Base-by-base conservation (phyloP, 2,888 invertebrate genomes). In the Rhorus exstirpatorius region DNA sequence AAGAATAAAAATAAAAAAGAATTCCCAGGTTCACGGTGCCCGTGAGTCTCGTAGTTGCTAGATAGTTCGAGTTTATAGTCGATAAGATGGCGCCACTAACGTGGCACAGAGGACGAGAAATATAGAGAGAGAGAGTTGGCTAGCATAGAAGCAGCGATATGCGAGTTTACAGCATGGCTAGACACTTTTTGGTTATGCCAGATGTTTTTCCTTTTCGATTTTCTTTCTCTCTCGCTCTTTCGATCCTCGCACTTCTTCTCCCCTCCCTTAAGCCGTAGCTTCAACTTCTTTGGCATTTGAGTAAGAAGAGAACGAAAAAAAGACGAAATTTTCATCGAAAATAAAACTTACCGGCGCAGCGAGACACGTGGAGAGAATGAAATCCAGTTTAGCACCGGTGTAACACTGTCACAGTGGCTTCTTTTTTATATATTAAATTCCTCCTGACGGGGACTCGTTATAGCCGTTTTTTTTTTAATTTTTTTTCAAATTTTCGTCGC, bases 281-380 rank as follows among this genome's bases (percentile, higher is more conserved):
- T 6, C 12, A 35, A n/a, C n/a, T 51, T n/a, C 53, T 10, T 3
- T 31, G 3, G 6, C 31, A 24, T 19, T 53, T 7, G 14, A 35
- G 7, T 8, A 10, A 4, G 10, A 38, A n/a, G 10, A 3, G 6
- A 55, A 35, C 6, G 14, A 68, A 53, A 46, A n/a, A 26, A 31
- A n/a, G 63, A 31, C 0, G 44, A 19, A 68, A 44, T 21, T 60
- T 65, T 21, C 14, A 26, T 10, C 17, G 2, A 41, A 41, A 53
- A 60, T 71, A 38, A 55, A 92, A n/a, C 92, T 92, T 91, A 92
- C 92, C 92, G 90, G 90, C 88, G 87, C 87, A 84, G 89, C 88
- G 82, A 90, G 87, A 83, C 88, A 88, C 84, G 87, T 89, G 79
- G 90, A 84, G 76, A 88, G 83, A 83, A 88, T 86, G 88, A 90